Conservation (phyloP, 2,797 vertebrate genomes). For the Gallinago solitaria region DNA sequence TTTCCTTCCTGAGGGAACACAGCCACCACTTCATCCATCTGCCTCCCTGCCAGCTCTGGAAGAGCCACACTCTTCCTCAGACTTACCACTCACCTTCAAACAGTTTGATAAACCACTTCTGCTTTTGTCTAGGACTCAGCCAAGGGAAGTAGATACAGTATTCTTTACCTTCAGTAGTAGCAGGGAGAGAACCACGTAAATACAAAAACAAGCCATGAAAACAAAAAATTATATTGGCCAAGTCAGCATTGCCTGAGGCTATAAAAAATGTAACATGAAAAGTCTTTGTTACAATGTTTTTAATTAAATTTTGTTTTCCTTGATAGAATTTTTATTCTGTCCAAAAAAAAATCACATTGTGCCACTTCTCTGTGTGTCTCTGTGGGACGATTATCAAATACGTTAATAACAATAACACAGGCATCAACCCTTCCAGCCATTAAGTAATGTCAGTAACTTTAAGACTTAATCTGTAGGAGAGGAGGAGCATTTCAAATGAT, state of each 20-base stretch:
- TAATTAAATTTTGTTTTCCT: background rate
- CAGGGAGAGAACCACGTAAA: accelerated
- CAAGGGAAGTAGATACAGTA: slow-evolving; percentile 48
- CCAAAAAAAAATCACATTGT: background rate
- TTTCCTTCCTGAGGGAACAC: slow-evolving; percentile 49
- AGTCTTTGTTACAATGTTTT: background rate
- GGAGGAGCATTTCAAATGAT: background rate
- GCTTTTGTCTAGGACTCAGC: slow-evolving; percentile 65
- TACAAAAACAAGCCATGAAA: background rate
- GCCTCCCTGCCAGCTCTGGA: slow-evolving; percentile 72
- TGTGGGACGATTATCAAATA: background rate
- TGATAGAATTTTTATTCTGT: background rate
- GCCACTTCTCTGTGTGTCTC: background rate
- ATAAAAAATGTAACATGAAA: background rate
- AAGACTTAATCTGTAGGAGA: background rate
- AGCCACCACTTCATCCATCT: slow-evolving; percentile 73
- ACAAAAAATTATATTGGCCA: background rate
- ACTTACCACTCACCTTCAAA: slow-evolving; percentile 79
- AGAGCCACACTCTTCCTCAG: slow-evolving; percentile 33
- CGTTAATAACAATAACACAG: background rate
- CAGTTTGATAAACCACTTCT: slow-evolving; percentile 80
- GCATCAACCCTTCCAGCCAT: background rate
- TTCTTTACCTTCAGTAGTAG: background rate
- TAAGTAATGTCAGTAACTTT: background rate
- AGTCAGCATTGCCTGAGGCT: background rate